These are phyloP conservation scores for Pristionchus fissidentatus DNA, from an alignment of 2,888 invertebrate genomes.

Conservation along the genomic window DNA sequence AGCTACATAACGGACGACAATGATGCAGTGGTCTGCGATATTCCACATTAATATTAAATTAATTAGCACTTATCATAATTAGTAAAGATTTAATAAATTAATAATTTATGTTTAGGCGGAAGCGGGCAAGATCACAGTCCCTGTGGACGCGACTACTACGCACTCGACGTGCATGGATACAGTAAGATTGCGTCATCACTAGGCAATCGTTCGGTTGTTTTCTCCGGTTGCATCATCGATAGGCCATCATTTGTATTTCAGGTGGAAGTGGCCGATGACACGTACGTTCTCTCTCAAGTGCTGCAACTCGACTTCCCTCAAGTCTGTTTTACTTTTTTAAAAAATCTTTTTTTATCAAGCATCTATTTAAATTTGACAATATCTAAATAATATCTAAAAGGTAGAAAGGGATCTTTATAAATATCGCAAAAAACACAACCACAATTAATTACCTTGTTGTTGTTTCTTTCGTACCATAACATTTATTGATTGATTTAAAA, in stretches of 20 bases:
- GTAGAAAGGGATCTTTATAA: neutral
- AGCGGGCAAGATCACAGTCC: neutral
- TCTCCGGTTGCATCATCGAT: too few relatives aligned
- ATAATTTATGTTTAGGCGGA: neutral
- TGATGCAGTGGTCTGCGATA: neutral
- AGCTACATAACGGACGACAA: neutral
- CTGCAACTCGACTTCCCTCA: constrained; percentile 34
- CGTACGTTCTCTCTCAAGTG: constrained; percentile 12
- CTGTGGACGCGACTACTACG: neutral
- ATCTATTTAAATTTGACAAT: neutral
- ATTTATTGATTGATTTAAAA: neutral
- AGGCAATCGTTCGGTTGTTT: neutral
- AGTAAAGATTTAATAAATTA: neutral
- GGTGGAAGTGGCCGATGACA: neutral
- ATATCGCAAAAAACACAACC: too few relatives aligned
- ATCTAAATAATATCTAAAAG: too few relatives aligned
- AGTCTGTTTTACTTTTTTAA: neutral
- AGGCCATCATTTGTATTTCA: neutral
- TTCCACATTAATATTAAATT: neutral
- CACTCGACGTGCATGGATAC: neutral
- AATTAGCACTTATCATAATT: neutral
- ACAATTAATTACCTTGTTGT: too few relatives aligned
- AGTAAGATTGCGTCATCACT: neutral
- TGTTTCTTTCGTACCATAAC: too few relatives aligned
- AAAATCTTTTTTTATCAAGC: neutral